Evolutionary conservation across 2,797 vertebrate genomes (phyloP), one percentile per base, ranked within the genome.

Genomic region (Petrocephalus schoutedeni): DNA sequence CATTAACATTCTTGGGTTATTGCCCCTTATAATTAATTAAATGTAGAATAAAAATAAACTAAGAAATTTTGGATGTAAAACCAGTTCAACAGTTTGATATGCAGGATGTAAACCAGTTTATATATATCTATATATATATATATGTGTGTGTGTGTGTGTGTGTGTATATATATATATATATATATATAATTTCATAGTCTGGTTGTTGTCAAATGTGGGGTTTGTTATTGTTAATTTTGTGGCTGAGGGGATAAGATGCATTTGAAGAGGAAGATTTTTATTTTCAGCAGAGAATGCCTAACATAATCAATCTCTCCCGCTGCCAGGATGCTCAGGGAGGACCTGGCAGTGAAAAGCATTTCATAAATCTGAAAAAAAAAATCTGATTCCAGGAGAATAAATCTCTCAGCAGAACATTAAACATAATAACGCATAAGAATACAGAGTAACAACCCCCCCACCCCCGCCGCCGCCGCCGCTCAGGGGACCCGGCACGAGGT

Each of bases 311-410:
- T 91, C 91, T 93, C 91, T 92, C 84, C 88, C 41, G 53, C 90
- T 92, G 93, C 91, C 91, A 93, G 91, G 89, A 90, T 87, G 85
- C 89, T 92, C 91, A 92, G 92, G 92, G 91, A 90, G 86, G 89
- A 87, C 84, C 90, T 86, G 71, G 88, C 89, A 85, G 88, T 71
- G 83, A 88, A 28, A 87, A 86, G 80, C 87, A 32, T 93, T 92
- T 93, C 89, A 93, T 92, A 92, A 92, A 94, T 93, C 91, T 86
- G 90, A 87, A 92, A 91, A 77, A 92, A 91, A 77, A n/a, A 80
- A n/a, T 83, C 19, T 53, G 91, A 92, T 93, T 90, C 85, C 89
- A 87, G 90, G 88, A 91, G 91, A 92, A 93, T 90, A 87, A 87
- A 90, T 93, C 90, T 93, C 89, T 91, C 91, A 90, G 90, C 89